Percentiles rank a stretch among this genome's conserved stretches.
Evolutionary conservation across 2,888 invertebrate genomes (phyloP).

Genomic region (Eupithecia subumbrata): DNA sequence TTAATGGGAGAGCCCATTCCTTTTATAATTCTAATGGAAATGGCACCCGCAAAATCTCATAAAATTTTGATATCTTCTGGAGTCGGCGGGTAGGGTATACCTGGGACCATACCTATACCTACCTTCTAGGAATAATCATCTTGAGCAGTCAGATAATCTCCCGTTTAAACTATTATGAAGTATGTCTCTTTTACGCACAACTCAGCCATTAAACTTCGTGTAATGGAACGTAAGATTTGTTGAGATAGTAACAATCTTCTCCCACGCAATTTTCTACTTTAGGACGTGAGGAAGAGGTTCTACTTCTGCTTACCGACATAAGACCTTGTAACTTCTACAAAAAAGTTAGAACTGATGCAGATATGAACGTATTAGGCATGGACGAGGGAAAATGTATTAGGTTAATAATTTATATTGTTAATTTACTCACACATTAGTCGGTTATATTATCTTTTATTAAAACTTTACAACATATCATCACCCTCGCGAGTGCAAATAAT

Average conservation of each 20-base stretch:
- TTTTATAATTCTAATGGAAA: background rate
- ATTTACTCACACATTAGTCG: constrained; percentile 15
- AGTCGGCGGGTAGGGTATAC: background rate
- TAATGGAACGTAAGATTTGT: constrained; percentile 30
- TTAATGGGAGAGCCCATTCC: background rate
- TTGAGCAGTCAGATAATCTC: background rate
- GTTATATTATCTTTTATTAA: background rate
- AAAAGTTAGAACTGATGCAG: constrained; percentile 60
- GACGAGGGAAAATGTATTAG: constrained; percentile 65
- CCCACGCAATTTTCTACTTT: constrained; percentile 22
- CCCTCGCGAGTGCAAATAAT: constrained; percentile 2
- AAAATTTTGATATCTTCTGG: background rate
- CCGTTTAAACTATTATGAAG: background rate
- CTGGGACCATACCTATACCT: too few relatives aligned
- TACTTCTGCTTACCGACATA: constrained; percentile 9
- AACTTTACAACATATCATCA: background rate
- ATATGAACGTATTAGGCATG: constrained; percentile 61
- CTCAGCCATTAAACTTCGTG: constrained; percentile 12
- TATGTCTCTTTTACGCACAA: background rate
- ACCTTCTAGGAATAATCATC: background rate
- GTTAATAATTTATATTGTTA: constrained; percentile 62
- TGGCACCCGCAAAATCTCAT: background rate
- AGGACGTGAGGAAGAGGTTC: background rate
- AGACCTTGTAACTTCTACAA: constrained; percentile 66
- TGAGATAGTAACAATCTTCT: constrained; percentile 1